Base-by-base conservation (phyloP, 2,113 vertebrate species). In the Dipodomys stephensi region DNA sequence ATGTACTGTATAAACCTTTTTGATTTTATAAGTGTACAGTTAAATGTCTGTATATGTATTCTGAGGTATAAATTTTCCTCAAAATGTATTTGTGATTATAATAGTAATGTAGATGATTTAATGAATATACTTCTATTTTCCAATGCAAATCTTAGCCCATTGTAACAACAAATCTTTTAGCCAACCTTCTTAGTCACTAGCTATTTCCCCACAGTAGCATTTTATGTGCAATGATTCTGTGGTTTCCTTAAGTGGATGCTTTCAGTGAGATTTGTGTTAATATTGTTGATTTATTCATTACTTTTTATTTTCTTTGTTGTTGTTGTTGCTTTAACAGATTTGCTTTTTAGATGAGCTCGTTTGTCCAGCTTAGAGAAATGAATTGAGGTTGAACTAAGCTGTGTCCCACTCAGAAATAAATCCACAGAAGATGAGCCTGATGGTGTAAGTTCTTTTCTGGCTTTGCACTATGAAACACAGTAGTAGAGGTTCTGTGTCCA, bases 291-390 rank as follows among this genome's bases (percentile, higher is more conserved):
- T 57, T 78, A 39, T 28, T 20, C 27, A 22, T 85, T 83, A 30
- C 1, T 32, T 85, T 87, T 27, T 72, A 57, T 16, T 6, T 73
- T 57, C 53, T 57, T 57, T 57, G 53, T 18, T 57, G 53, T 57
- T 57, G 53, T 4, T 91, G 87, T 83, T 88, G 16, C 88, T 94
- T 96, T 80, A 83, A 49, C 39, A 84, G 27, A 84, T 92, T 94
- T 92, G 57, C n/a, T 80, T 93, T 77, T 60, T 27, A 88, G 35
- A 91, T 95, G 72, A 94, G 28, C 18, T 80, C 53, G 83, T 95
- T 93, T 95, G 80, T 89, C 22, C 76, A 87, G 28, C 18, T 49
- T 88, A 88, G 1, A 39, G 49, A 67, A 76, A 57, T 82, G 15
- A 86, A 79, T 2, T 83, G 39, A 90, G 53, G 60, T 76, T 80